Percentiles rank a stretch among this genome's conserved stretches.
Evolutionary conservation across 2,888 invertebrate species (phyloP).

Genomic region (Drosophila seclusa): DNA sequence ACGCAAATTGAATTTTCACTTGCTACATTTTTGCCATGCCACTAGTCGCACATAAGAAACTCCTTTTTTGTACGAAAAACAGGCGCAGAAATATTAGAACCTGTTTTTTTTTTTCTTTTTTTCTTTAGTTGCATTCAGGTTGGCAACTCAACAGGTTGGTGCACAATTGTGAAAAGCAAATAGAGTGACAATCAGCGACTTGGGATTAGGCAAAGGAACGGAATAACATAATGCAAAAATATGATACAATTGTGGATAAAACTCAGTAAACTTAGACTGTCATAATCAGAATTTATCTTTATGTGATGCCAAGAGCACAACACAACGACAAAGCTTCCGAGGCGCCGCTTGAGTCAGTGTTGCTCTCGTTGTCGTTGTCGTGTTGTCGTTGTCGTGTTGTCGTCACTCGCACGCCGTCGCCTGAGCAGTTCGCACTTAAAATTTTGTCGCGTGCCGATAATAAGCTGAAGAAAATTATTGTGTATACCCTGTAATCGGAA

Average conservation of each 20-base stretch:
- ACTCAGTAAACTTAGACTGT: conserved; percentile 24
- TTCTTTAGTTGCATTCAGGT: conserved; percentile 15
- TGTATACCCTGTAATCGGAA: conserved; percentile 29
- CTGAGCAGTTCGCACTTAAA: conserved; percentile 38
- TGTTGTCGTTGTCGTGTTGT: conserved; percentile 9
- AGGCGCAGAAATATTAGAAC: conserved; percentile 43
- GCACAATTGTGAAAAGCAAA: neutral
- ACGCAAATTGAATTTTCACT: neutral
- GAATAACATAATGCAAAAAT: conserved; percentile 12
- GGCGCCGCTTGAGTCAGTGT: conserved; percentile 9
- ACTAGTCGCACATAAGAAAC: conserved; percentile 12
- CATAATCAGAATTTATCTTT: conserved; percentile 52
- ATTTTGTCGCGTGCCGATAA: conserved; percentile 36
- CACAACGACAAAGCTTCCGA: conserved; percentile 21
- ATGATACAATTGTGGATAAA: conserved; percentile 19
- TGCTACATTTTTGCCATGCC: conserved; percentile 6
- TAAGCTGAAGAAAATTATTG: neutral
- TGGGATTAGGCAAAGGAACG: conserved; percentile 9
- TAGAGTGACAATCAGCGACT: neutral
- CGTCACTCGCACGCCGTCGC: conserved; percentile 31
- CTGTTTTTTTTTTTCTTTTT: conserved; percentile 36
- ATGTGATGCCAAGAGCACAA: conserved; percentile 20
- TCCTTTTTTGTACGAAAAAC: conserved; percentile 16
- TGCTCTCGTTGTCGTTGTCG: neutral
- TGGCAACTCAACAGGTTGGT: conserved; percentile 48